Base-by-base conservation (phyloP, 2,888 invertebrate genomes). In the Eugnorisma glareosa region DNA sequence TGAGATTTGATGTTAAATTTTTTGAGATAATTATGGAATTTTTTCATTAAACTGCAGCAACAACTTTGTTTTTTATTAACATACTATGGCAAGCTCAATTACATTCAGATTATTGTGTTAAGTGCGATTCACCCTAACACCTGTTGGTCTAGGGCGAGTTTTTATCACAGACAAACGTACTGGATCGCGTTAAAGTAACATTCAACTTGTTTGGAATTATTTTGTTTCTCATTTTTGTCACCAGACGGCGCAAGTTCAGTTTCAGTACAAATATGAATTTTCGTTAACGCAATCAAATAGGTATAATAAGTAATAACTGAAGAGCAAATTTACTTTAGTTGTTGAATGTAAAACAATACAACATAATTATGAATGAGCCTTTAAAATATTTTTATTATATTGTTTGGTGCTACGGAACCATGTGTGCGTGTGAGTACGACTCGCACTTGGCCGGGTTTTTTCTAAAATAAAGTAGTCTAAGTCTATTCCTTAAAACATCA, bases 91-190 rank as follows among this genome's bases (percentile, higher is more conserved):
- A 43, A 77, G 11, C 18, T 21, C 21, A 11, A 51, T 31, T 45
- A 63, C 21, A 57, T 45, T 68, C 21, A n/a, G 5, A 57, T 66
- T 21, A 45, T n/a, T 37, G 35, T 28, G 10, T 43, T 31, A 48
- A 45, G 21, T 18, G 7, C 61, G 79, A 78, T 35, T 79, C 77
- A 79, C 28, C 10, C 7, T 28, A 21, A 28, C 71, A 69, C 51
- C 51, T 61, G 43, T 31, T 40, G 43, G 70, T 63, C 21, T 21
- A 61, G 31, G 10, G 5, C 57, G 7, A 57, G 57, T 15, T 31
- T 31, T 61, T 31, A 61, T 61, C 59, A 31, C 10, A 0, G 21
- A 59, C 59, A 59, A 31, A 31, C 18, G 31, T 18, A 8, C 1
- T 7, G 0, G 7, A 57, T 15, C 28, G 15, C 7, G 15, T 57